Percentiles rank a stretch among this genome's conserved stretches.
phyloP scores from a whole-genome alignment of 2,888 invertebrate genomes.

The Thyatira batis region DNA sequence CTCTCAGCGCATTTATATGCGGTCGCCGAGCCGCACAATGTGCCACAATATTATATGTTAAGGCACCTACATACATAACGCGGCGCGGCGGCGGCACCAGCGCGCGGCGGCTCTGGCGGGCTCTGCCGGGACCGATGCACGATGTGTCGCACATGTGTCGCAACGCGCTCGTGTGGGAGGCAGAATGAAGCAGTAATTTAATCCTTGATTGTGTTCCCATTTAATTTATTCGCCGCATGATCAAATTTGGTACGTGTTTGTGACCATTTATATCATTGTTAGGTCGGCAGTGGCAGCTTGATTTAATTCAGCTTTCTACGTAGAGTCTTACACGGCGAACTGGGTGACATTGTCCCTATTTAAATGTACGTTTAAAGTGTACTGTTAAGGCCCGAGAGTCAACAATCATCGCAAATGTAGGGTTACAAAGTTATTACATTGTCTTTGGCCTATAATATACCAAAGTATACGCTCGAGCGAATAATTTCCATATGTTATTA shows the following conservation, averaged over 20 bases:
- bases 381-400: conserved; percentile 12
- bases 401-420: conserved; percentile 42
- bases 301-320: conserved; percentile 55
- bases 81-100: conserved; percentile 4
- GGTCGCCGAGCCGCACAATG: conserved; percentile 75
- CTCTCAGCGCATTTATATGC: conserved; percentile 80
- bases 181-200: conserved; percentile 79
- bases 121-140: conserved; percentile 57
- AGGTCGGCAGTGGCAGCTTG: conserved; percentile 44
- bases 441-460: conserved; percentile 32
- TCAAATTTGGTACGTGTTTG: conserved; percentile 78
- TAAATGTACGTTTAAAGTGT: conserved; percentile 26
- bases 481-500: conserved; percentile 45
- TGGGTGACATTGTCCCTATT: conserved; percentile 39
- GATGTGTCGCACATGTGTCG: conserved; percentile 72
- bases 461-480: conserved; percentile 23
- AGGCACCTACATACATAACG: conserved; percentile 68
- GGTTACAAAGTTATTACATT: conserved; percentile 34
- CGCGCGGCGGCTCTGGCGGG: conserved; percentile 25
- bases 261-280: conserved; percentile 71
- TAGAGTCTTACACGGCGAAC: conserved; percentile 34
- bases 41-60: conserved; percentile 76
- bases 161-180: conserved; percentile 71
- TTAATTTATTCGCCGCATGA: conserved; percentile 78
- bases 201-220: conserved; percentile 80